Evolutionary conservation across 92 coral and sea anemone genomes (phyloP).

Genomic region (Palythoa grandis): DNA sequence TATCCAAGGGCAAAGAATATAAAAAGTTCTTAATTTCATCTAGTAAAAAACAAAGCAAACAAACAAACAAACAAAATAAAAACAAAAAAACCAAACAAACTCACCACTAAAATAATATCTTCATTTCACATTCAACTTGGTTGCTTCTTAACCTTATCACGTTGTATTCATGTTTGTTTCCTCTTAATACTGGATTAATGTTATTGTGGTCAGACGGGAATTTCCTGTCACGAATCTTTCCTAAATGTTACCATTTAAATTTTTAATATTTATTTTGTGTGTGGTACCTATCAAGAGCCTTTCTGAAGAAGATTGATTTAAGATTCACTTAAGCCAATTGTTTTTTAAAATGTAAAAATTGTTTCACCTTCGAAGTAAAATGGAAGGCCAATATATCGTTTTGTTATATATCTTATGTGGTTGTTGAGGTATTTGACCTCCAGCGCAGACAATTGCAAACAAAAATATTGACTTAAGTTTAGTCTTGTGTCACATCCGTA

Average conservation of each 20-base stretch:
- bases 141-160: background rate
- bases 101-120: too few relatives aligned
- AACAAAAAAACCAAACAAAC: too few relatives aligned
- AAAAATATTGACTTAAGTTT: background rate
- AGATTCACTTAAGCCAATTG: background rate
- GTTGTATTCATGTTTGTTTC: background rate
- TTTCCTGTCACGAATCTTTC: conserved; percentile 2
- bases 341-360: background rate
- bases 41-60: too few relatives aligned
- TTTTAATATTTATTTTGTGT: background rate
- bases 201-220: background rate
- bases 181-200: background rate
- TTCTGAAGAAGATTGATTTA: background rate
- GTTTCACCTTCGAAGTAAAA: background rate
- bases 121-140: background rate
- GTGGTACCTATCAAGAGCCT: background rate
- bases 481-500: background rate
- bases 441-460: background rate
- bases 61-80: too few relatives aligned
- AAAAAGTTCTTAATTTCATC: too few relatives aligned
- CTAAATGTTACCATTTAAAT: background rate
- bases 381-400: background rate
- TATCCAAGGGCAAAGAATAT: too few relatives aligned
- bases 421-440: background rate
- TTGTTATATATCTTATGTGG: background rate